Evolutionary conservation across 2,113 vertebrate species (phyloP), one percentile per base, ranked within the genome.

Genomic region (Archilochus colubris): DNA sequence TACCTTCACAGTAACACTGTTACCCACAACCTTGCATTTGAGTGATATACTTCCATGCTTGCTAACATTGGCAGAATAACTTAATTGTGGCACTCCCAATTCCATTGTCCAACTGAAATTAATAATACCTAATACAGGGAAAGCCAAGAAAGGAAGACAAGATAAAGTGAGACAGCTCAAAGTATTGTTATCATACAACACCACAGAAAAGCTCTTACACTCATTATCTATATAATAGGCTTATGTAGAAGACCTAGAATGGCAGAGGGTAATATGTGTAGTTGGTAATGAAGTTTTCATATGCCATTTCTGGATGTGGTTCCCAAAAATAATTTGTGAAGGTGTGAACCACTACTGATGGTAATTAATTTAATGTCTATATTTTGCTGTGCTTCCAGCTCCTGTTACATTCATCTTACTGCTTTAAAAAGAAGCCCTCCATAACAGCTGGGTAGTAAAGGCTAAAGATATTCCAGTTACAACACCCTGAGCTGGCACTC

Each of bases 1-100:
- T 40, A 16, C 12, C 70, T 31, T 61, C 30, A 22, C 1, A 6
- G 51, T 6, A 4, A 40, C 18, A 9, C 15, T 30, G 9, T 22
- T 75, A 70, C 20, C 23, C 51, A 44, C 23, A 48, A 17, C 10
- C 12, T 61, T 5, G 0, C 27, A 3, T 85, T 61, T 40, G 7
- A 3, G n/a, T 31, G 40, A 8, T 3, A 0, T 23, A 36, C 8
- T 36, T 9, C 1, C 14, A 17, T 76, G 54, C 40, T 72, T 61
- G 9, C 15, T 68, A 30, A 25, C 18, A 53, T 3, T 82, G 31
- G 19, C 11, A 79, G 54, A 69, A 77, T 22, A 22, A 38, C 18
- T 75, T 38, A 19, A 48, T 40, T 58, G 38, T 4, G 2, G 20
- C 31, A 48, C 20, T 53, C 25, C 17, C 24, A 55, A 51, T 31